A percentile compares a stretch with the other conserved stretches of the same genome.
phyloP scores from a whole-genome alignment of 1,140 invertebrate genomes.

The Plutomurus gul region DNA sequence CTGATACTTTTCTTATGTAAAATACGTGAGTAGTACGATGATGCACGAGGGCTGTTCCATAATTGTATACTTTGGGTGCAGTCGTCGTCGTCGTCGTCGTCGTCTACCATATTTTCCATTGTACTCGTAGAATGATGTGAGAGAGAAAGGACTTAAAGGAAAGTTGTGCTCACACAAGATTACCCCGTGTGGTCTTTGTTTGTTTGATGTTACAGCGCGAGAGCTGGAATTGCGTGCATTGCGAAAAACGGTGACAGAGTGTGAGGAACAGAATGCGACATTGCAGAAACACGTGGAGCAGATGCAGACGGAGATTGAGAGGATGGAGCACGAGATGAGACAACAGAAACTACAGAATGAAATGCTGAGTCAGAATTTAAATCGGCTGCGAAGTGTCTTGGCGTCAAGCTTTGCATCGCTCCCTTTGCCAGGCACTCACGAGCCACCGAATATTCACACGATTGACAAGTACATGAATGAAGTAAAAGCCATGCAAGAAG shows the following conservation, averaged over 20 bases:
- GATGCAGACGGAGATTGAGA: constrained; percentile 57
- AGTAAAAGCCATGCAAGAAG: constrained; percentile 54
- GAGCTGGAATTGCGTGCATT: constrained; percentile 65
- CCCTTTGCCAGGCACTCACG: constrained; percentile 51
- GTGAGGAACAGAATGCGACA: constrained; percentile 67
- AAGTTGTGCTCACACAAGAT: constrained; percentile 10
- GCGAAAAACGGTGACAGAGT: constrained; percentile 64
- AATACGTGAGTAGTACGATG: no score
- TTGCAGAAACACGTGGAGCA: constrained; percentile 67
- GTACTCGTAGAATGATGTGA: background rate
- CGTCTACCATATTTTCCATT: no score
- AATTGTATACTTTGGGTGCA: background rate
- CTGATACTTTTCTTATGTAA: no score
- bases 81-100: background rate
- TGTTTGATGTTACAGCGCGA: constrained; percentile 56
- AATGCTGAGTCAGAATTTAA: constrained; percentile 54
- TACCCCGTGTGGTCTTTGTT: constrained; percentile 32
- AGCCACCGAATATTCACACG: constrained; percentile 49
- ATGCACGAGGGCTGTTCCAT: no score
- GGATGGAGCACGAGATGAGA: constrained; percentile 55
- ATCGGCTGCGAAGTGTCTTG: constrained; percentile 51
- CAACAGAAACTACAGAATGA: constrained; percentile 54
- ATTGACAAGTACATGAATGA: constrained; percentile 55
- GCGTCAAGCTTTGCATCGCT: constrained; percentile 53
- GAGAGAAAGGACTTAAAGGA: constrained; percentile 1